phyloP scores from a whole-genome alignment of 2,113 vertebrate genomes.

The Anser cygnoides region DNA sequence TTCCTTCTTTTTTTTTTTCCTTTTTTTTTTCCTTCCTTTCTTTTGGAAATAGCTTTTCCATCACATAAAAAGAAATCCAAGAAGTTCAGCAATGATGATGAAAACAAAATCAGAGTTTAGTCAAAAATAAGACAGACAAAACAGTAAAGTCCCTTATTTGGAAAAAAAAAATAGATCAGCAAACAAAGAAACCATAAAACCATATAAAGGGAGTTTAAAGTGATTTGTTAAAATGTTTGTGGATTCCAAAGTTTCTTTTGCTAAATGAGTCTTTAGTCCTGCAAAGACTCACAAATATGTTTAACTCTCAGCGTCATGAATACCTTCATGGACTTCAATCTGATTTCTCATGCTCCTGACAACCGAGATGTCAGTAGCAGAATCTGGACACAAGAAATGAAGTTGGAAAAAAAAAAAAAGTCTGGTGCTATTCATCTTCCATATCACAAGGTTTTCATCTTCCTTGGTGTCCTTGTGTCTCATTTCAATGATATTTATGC shows the following conservation, averaged over 20 bases:
- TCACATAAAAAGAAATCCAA: not conserved
- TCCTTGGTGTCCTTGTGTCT: not conserved
- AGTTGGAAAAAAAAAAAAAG: not conserved
- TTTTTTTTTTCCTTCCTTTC: not conserved
- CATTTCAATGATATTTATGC: not conserved
- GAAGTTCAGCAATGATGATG: not conserved
- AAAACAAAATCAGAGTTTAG: not conserved
- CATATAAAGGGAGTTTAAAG: not conserved
- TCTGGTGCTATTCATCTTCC: not conserved
- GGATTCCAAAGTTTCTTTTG: not conserved
- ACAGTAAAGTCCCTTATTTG: not conserved
- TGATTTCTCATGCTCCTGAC: not conserved
- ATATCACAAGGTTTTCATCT: not conserved
- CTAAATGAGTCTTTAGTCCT: not conserved
- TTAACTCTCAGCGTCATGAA: not conserved
- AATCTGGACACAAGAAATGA: not conserved
- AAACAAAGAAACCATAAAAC: no score
- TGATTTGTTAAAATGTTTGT: not conserved
- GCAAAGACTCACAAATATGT: not conserved
- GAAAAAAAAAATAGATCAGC: no score
- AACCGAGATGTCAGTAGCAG: not conserved
- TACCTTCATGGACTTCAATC: not conserved
- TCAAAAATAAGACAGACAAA: not conserved
- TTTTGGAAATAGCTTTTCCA: not conserved
- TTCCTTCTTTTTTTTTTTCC: no score